A percentile compares a stretch with the other conserved stretches of the same genome.
These are phyloP conservation scores for Aleiodes sp. DNA, from an alignment of 1,140 invertebrate genomes.

Conservation along the genomic window DNA sequence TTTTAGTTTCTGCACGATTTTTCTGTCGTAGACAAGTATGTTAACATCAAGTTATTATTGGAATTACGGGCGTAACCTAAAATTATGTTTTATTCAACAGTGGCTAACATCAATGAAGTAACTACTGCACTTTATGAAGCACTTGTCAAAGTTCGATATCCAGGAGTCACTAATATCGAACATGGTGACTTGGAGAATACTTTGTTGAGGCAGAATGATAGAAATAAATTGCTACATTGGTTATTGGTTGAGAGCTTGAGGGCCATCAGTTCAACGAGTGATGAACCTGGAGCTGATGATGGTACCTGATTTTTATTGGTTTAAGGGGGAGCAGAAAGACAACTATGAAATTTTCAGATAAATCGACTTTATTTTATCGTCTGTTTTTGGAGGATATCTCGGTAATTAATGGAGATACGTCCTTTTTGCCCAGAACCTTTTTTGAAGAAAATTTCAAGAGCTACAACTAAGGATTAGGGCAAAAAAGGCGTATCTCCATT, in stretches of 20 bases:
- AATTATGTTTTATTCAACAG: conserved; percentile 17
- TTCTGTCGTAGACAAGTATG: not conserved
- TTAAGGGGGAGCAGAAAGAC: too few species aligned
- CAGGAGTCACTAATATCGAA: conserved; percentile 37
- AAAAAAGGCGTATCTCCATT: too few species aligned
- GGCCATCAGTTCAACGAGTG: not conserved
- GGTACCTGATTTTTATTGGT: not conserved
- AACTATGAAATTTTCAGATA: too few species aligned
- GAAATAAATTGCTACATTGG: conserved; percentile 40
- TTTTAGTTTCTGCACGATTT: not conserved
- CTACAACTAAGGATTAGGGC: too few species aligned
- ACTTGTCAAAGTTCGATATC: conserved; percentile 39
- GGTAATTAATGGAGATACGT: too few species aligned
- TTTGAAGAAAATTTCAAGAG: too few species aligned
- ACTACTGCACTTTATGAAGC: conserved; percentile 37
- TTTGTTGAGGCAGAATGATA: conserved; percentile 31
- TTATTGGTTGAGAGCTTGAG: conserved; percentile 31
- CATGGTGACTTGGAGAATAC: conserved; percentile 33
- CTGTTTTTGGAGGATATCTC: too few species aligned
- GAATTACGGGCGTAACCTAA: not conserved
- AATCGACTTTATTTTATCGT: too few species aligned
- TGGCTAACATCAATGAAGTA: conserved; percentile 32
- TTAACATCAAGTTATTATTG: conserved; percentile 2
- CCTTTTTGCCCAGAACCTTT: too few species aligned
- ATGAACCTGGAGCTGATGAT: conserved; percentile 22